phyloP scores from a whole-genome alignment of 2,888 invertebrate genomes.

The Vanessa cardui region DNA sequence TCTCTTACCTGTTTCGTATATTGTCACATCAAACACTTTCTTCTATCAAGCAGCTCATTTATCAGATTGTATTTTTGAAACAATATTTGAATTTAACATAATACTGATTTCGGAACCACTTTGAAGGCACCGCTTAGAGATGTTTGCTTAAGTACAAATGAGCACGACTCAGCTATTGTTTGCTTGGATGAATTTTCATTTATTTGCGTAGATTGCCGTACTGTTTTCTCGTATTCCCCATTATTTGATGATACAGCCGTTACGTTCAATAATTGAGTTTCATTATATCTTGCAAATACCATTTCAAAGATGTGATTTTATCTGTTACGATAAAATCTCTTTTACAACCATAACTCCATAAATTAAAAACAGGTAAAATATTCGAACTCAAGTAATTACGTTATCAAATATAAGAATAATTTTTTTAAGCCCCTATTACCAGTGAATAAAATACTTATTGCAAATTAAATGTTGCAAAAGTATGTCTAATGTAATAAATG shows the following conservation, averaged over 20 bases:
- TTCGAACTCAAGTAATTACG: too few species aligned
- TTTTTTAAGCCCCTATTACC: too few species aligned
- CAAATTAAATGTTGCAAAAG: background rate
- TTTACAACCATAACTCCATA: too few species aligned
- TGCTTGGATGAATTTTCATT: slow-evolving; percentile 62
- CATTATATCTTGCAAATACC: slow-evolving; percentile 16
- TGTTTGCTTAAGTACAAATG: slow-evolving; percentile 57
- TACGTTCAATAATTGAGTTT: slow-evolving; percentile 50
- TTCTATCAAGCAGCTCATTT: background rate
- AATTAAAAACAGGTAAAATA: too few species aligned
- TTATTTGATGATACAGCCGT: slow-evolving; percentile 58
- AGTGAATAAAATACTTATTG: too few species aligned
- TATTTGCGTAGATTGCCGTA: slow-evolving; percentile 53
- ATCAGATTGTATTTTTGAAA: slow-evolving; percentile 24
- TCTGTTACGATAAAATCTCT: too few species aligned
- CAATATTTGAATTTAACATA: slow-evolving; percentile 34
- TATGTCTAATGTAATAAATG: slow-evolving; percentile 13
- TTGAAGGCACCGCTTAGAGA: slow-evolving; percentile 49
- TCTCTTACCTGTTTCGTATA: background rate
- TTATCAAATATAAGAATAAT: too few species aligned
- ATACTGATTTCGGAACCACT: slow-evolving; percentile 38
- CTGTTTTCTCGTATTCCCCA: slow-evolving; percentile 45
- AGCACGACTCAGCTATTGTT: slow-evolving; percentile 55
- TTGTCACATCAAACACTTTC: background rate
- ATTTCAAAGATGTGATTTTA: background rate